Evolutionary conservation across 2,888 invertebrate genomes (phyloP).

Genomic region (Agonopterix arenella): DNA sequence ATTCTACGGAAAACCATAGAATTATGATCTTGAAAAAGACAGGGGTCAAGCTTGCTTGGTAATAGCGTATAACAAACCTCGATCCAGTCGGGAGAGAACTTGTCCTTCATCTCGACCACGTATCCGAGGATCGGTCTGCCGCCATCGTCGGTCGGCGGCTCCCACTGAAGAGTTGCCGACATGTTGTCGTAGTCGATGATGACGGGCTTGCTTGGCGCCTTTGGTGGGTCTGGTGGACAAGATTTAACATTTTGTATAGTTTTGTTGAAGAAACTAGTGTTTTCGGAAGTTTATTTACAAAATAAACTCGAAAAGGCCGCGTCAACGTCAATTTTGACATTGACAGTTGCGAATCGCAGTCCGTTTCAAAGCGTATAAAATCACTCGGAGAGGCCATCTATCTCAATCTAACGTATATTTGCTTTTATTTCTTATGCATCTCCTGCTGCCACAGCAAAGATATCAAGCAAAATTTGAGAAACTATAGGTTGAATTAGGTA

Average conservation of each 20-base stretch:
- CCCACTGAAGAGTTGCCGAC: conserved; percentile 94
- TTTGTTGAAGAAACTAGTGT: background rate
- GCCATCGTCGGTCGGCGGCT: conserved; percentile 92
- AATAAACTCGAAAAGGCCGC: conserved; percentile 11
- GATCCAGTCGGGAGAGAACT: conserved; percentile 89
- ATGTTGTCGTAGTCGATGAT: conserved; percentile 95
- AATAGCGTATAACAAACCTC: conserved; percentile 61
- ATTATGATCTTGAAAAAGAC: no score
- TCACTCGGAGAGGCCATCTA: no score
- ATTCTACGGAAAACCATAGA: no score
- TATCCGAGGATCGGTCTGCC: conserved; percentile 94
- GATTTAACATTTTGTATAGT: background rate
- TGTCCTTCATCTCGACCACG: conserved; percentile 93
- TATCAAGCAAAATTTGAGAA: no score
- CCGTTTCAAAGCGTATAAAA: no score
- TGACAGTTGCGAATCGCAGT: background rate
- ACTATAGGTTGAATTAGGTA: no score
- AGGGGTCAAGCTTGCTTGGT: no score
- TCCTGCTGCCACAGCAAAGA: no score
- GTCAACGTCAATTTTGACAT: conserved; percentile 1
- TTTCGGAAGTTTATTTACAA: conserved; percentile 18
- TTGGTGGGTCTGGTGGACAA: conserved; percentile 84
- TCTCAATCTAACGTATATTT: no score
- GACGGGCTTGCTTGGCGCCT: conserved; percentile 92
- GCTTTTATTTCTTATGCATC: no score